These are phyloP conservation scores for Aphelocoma californica DNA, from an alignment of 2,797 vertebrate species.

Conservation along the genomic window DNA sequence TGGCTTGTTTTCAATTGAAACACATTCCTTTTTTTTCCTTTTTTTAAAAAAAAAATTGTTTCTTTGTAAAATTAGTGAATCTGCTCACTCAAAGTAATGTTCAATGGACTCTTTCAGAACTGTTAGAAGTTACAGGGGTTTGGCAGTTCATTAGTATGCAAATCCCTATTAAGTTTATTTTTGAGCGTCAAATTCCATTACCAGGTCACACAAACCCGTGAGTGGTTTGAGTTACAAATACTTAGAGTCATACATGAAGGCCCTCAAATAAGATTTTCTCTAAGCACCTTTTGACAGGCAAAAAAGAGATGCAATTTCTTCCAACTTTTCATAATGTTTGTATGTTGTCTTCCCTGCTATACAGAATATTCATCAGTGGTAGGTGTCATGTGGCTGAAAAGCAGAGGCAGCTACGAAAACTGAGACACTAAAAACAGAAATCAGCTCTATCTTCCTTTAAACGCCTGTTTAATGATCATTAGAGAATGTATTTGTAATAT, in stretches of 20 bases:
- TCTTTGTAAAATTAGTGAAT: background rate
- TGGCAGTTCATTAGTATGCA: background rate
- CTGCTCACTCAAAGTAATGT: background rate
- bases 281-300: background rate
- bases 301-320: background rate
- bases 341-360: background rate
- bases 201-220: background rate
- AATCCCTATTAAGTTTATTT: background rate
- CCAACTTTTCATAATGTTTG: background rate
- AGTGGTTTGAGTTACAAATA: background rate
- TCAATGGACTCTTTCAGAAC: background rate
- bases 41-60: too few species aligned
- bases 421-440: background rate
- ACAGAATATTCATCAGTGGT: background rate
- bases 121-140: background rate
- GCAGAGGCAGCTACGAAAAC: background rate
- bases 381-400: background rate
- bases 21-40: accelerated
- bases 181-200: background rate
- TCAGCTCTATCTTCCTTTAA: background rate
- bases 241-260: background rate
- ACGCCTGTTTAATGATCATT: background rate
- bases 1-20: background rate
- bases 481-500: background rate
- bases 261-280: background rate